Evolutionary conservation across 92 coral and sea anemone genomes (phyloP).

Genomic region (Zoanthus gigantus): DNA sequence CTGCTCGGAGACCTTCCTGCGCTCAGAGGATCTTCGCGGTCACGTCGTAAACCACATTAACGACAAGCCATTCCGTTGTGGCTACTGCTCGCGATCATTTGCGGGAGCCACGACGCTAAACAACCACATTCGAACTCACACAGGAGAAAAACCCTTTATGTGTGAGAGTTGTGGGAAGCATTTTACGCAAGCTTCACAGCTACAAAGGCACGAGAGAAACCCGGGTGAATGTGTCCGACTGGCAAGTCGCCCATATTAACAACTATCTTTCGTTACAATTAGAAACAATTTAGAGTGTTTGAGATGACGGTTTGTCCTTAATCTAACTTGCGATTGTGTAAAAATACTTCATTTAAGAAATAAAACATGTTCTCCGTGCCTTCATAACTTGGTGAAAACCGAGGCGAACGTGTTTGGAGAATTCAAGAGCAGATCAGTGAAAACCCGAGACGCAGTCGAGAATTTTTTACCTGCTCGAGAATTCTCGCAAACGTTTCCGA

Average conservation of each 20-base stretch:
- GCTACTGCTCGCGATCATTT: slow-evolving; percentile 97
- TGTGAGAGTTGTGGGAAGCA: slow-evolving; percentile 89
- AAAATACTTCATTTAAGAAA: too few relatives aligned
- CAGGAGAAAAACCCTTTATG: slow-evolving; percentile 88
- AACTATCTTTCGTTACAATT: too few relatives aligned
- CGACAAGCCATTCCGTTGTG: slow-evolving; percentile 95
- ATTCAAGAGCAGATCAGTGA: too few relatives aligned
- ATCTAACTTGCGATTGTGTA: too few relatives aligned
- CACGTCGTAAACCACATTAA: slow-evolving; percentile 90
- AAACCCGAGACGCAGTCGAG: too few relatives aligned
- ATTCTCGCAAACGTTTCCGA: too few relatives aligned
- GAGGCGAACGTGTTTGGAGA: too few relatives aligned
- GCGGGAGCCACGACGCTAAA: slow-evolving; percentile 96
- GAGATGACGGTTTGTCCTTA: too few relatives aligned
- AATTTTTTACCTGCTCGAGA: too few relatives aligned
- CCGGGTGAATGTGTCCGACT: slow-evolving; percentile 59
- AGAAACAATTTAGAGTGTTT: too few relatives aligned
- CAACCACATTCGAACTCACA: slow-evolving; percentile 97
- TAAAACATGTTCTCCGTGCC: too few relatives aligned
- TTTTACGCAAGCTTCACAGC: slow-evolving; percentile 90
- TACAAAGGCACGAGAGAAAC: slow-evolving; percentile 83
- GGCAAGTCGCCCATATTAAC: slow-evolving; percentile 41
- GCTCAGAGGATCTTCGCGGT: slow-evolving; percentile 84
- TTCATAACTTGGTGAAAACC: too few relatives aligned
- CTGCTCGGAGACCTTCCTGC: slow-evolving; percentile 83